These are phyloP conservation scores for Thunnus thynnus DNA, from an alignment of 2,113 vertebrate genomes.

Conservation along the genomic window DNA sequence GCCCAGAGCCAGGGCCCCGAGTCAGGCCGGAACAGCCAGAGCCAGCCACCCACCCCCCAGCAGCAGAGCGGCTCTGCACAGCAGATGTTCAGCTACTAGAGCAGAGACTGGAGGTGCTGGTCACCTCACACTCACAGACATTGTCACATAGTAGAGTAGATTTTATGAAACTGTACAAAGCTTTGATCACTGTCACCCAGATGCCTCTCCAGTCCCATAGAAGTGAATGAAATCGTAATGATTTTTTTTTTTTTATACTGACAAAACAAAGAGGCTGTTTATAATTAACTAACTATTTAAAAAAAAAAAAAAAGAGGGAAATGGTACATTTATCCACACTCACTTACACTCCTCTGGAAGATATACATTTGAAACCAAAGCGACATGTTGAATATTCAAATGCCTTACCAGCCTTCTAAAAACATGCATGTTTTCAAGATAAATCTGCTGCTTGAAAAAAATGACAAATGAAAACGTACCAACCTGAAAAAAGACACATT, in stretches of 20 bases:
- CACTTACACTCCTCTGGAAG: constrained; percentile 37
- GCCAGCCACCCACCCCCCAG: constrained; percentile 72
- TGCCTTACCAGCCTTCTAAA: constrained; percentile 63
- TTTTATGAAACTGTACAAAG: constrained; percentile 44
- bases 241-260: constrained; percentile 10
- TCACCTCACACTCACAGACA: constrained; percentile 52
- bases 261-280: constrained; percentile 37
- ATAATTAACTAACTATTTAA: background rate
- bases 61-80: constrained; percentile 79
- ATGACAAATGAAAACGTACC: background rate
- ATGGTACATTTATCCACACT: constrained; percentile 32
- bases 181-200: constrained; percentile 61
- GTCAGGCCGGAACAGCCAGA: constrained; percentile 48
- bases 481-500: background rate
- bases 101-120: constrained; percentile 55
- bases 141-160: constrained; percentile 31
- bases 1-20: constrained; percentile 80
- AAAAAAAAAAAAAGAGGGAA: background rate
- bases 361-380: constrained; percentile 76
- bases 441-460: constrained; percentile 31
- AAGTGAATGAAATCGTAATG: constrained; percentile 22
- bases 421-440: constrained; percentile 53
- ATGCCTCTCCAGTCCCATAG: constrained; percentile 62
- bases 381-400: constrained; percentile 44
- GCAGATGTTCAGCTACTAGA: constrained; percentile 96